These are phyloP conservation scores for Nesometra sesokonis DNA, from an alignment of 35 echinoderm and acorn worm species.

Conservation along the genomic window DNA sequence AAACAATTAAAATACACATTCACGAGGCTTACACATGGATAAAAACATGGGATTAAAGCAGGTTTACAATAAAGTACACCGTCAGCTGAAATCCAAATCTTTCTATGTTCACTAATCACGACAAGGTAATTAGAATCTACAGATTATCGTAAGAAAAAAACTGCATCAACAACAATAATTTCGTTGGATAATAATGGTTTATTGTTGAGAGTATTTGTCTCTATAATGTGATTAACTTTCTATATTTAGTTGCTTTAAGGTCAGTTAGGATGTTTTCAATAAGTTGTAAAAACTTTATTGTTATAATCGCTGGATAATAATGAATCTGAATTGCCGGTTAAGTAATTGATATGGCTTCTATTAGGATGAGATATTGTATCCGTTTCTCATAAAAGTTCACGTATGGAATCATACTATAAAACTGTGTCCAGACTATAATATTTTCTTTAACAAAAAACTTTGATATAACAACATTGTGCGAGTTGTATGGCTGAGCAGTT, in stretches of 20 bases:
- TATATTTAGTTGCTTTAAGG: background rate
- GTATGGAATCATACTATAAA: too few species aligned
- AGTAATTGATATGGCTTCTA: background rate
- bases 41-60: background rate
- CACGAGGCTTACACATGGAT: background rate
- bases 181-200: background rate
- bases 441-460: too few species aligned
- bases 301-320: background rate
- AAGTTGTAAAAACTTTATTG: background rate
- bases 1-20: background rate
- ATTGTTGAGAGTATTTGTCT: background rate
- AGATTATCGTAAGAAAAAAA: background rate
- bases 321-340: background rate
- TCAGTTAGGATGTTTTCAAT: background rate
- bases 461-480: too few species aligned
- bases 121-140: background rate
- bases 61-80: background rate
- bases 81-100: background rate
- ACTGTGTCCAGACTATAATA: too few species aligned
- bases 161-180: background rate
- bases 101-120: background rate
- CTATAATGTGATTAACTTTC: background rate
- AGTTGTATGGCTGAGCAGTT: too few species aligned
- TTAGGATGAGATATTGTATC: too few species aligned
- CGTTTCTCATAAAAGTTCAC: too few species aligned